phyloP scores from a whole-genome alignment of 2,888 invertebrate genomes.

The Folsomia candida region DNA sequence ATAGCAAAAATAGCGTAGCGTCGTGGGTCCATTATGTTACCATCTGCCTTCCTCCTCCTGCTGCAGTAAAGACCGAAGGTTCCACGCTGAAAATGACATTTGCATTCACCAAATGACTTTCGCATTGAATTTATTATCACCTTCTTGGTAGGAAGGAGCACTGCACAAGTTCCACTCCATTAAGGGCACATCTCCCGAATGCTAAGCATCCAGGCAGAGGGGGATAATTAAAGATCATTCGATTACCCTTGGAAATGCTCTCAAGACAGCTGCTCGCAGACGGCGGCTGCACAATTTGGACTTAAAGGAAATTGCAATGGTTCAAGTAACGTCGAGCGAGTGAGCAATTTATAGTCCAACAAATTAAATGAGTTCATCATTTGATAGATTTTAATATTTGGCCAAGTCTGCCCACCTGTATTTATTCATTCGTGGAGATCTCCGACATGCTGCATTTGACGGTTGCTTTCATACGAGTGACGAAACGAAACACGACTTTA shows the following conservation, averaged over 20 bases:
- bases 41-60: background rate
- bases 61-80: background rate
- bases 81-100: background rate
- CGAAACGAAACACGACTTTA: no score
- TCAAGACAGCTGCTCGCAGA: background rate
- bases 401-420: no score
- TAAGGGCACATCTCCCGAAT: background rate
- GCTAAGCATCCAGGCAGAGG: background rate
- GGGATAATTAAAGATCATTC: conserved; percentile 3
- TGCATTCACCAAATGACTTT: conserved; percentile 10
- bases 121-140: conserved; percentile 15
- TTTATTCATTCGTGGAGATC: no score
- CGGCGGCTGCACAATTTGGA: background rate
- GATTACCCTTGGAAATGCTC: background rate
- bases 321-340: no score
- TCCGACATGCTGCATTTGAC: no score
- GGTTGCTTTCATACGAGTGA: no score
- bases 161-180: conserved; percentile 9
- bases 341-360: no score
- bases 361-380: no score
- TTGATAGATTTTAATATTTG: no score
- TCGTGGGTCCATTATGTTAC: background rate
- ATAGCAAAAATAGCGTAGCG: no score
- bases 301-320: background rate
- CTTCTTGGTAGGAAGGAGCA: background rate